phyloP scores from a whole-genome alignment of 2,113 vertebrate genomes.

The Emydocephalus ijimae region DNA sequence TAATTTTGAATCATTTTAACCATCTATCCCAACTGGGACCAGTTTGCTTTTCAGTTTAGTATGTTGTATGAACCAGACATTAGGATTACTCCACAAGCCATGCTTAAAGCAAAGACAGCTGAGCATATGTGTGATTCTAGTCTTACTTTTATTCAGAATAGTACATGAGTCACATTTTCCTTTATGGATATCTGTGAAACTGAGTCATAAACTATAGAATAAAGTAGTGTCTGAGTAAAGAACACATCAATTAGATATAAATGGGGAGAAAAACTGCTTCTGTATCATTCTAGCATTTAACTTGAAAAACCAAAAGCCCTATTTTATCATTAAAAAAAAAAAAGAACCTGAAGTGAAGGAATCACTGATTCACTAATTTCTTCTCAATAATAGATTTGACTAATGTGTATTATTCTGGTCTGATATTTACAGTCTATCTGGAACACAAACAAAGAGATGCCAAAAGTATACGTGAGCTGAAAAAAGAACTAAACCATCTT shows the following conservation, averaged over 20 bases:
- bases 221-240: not conserved
- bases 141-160: constrained; percentile 25
- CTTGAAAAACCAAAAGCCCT: constrained; percentile 21
- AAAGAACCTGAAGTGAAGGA: constrained; percentile 25
- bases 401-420: constrained; percentile 25
- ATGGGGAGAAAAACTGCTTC: not conserved
- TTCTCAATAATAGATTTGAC: constrained; percentile 10
- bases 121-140: not conserved
- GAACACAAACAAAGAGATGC: constrained; percentile 33
- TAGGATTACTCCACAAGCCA: not conserved
- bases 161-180: constrained; percentile 12
- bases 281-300: constrained; percentile 4
- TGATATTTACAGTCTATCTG: constrained; percentile 37
- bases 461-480: constrained; percentile 40
- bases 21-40: not conserved
- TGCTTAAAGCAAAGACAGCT: not conserved
- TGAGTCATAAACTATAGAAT: constrained; percentile 37
- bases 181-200: constrained; percentile 20
- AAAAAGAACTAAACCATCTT: constrained; percentile 34
- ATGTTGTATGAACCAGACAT: not conserved
- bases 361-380: constrained; percentile 43
- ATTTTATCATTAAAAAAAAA: not conserved
- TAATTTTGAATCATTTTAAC: not conserved
- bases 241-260: not conserved
- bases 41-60: not conserved